A percentile compares a stretch with the other conserved stretches of the same genome.
Evolutionary conservation across 23 tunicate genomes (phyloP).

Genomic region (Styela plicata): DNA sequence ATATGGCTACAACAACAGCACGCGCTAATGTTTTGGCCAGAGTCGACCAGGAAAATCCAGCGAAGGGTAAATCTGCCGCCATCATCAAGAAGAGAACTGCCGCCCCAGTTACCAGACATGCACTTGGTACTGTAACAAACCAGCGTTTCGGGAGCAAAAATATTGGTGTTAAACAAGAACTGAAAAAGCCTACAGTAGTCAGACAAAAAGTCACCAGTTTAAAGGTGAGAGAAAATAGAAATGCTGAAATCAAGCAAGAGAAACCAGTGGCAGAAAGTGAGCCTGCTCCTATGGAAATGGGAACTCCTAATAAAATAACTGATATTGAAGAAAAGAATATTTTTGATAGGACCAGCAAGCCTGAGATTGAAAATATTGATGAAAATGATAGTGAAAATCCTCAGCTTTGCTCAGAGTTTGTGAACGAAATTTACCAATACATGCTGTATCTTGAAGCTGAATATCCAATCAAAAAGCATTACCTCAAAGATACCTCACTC

Average conservation of each 20-base stretch:
- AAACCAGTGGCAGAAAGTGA: slow-evolving; percentile 14
- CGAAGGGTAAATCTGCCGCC: slow-evolving; percentile 33
- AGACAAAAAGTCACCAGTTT: background rate
- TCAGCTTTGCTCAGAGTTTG: slow-evolving; percentile 89
- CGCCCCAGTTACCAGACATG: slow-evolving; percentile 43
- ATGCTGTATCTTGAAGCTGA: slow-evolving; percentile 75
- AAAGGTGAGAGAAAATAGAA: slow-evolving; percentile 11
- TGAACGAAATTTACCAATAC: slow-evolving; percentile 88
- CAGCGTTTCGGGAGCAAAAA: background rate
- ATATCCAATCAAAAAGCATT: slow-evolving; percentile 44
- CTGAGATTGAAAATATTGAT: slow-evolving; percentile 66
- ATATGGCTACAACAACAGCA: background rate
- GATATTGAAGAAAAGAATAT: slow-evolving; percentile 27
- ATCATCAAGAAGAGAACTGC: slow-evolving; percentile 78
- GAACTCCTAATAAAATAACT: slow-evolving; percentile 19
- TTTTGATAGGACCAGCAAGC: slow-evolving; percentile 44
- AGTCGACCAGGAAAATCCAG: slow-evolving; percentile 28
- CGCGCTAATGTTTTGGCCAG: background rate
- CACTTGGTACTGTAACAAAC: slow-evolving; percentile 47
- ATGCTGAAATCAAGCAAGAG: slow-evolving; percentile 12
- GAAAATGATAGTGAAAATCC: slow-evolving; percentile 80
- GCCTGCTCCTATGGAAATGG: slow-evolving; percentile 40
- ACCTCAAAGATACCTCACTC: slow-evolving; percentile 51
- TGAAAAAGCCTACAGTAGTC: slow-evolving; percentile 5
- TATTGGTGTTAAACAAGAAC: background rate